These are phyloP conservation scores for Lepeophtheirus salmonis DNA, from an alignment of 1,140 invertebrate genomes.

Conservation along the genomic window DNA sequence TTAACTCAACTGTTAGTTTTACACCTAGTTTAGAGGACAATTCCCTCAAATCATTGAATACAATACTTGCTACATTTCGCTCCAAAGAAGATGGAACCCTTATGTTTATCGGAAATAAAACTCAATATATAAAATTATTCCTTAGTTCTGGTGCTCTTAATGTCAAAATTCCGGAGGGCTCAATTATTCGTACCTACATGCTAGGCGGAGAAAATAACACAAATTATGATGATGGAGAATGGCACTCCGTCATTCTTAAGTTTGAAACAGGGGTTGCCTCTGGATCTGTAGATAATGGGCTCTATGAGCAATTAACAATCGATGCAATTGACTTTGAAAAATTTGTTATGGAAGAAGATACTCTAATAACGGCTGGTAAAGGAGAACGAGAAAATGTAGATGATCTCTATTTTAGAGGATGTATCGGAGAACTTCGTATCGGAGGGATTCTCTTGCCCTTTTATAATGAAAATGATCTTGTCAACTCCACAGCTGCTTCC, in stretches of 20 bases:
- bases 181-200: not conserved
- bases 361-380: slow-evolving; percentile 3
- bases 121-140: slow-evolving; percentile 17
- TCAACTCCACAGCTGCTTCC: slow-evolving; percentile 25
- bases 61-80: slow-evolving; percentile 6
- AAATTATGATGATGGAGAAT: slow-evolving; percentile 1
- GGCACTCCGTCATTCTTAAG: slow-evolving; percentile 15
- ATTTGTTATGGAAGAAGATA: slow-evolving; percentile 1
- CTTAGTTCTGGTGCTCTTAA: slow-evolving; percentile 11
- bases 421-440: slow-evolving; percentile 70
- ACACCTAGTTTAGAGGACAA: slow-evolving; percentile 14
- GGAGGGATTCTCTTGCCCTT: slow-evolving; percentile 67
- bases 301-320: not conserved
- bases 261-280: slow-evolving; percentile 3
- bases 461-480: slow-evolving; percentile 37
- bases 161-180: slow-evolving; percentile 8
- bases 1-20: slow-evolving; percentile 23
- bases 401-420: slow-evolving; percentile 48
- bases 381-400: slow-evolving; percentile 3
- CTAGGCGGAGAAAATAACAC: not conserved
- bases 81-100: slow-evolving; percentile 21
- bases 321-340: not conserved
- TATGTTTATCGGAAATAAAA: slow-evolving; percentile 11
- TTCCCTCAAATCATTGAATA: not conserved
- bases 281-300: slow-evolving; percentile 8